These are phyloP conservation scores for Watsonalla cultraria DNA, from an alignment of 2,888 invertebrate species.

Conservation along the genomic window DNA sequence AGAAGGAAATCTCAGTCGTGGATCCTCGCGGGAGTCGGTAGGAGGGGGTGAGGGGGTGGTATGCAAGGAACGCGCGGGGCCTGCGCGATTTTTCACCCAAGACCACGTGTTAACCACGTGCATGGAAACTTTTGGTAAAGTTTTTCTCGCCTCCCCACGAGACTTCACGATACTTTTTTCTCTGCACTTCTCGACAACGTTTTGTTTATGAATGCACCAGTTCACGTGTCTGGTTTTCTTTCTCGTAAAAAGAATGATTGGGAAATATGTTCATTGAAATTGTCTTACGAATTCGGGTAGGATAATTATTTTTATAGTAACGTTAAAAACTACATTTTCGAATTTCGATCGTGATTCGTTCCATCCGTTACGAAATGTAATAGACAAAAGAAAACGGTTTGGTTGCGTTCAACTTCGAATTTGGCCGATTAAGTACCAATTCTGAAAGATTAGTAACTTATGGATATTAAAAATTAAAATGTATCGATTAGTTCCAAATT, in stretches of 20 bases:
- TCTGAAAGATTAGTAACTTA: slow-evolving; percentile 49
- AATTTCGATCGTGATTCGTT: slow-evolving; percentile 15
- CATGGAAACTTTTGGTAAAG: slow-evolving; percentile 57
- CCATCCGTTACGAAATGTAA: slow-evolving; percentile 25
- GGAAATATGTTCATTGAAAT: too few species aligned
- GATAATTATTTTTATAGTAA: not conserved
- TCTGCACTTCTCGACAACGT: slow-evolving; percentile 31
- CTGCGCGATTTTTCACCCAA: slow-evolving; percentile 72
- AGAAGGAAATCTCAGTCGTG: slow-evolving; percentile 41
- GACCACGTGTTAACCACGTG: slow-evolving; percentile 74
- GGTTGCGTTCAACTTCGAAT: slow-evolving; percentile 24
- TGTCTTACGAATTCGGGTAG: not conserved
- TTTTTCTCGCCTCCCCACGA: slow-evolving; percentile 39
- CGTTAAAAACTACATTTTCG: not conserved
- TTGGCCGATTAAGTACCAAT: slow-evolving; percentile 41
- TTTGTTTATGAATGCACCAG: slow-evolving; percentile 17
- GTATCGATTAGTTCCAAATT: slow-evolving; percentile 71
- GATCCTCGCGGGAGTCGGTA: slow-evolving; percentile 11
- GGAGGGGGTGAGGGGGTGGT: slow-evolving; percentile 29
- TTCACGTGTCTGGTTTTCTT: too few species aligned
- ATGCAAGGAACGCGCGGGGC: slow-evolving; percentile 50
- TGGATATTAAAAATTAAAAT: slow-evolving; percentile 65
- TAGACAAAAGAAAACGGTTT: slow-evolving; percentile 30
- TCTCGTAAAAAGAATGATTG: too few species aligned
- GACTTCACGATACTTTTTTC: slow-evolving; percentile 18